A percentile compares a stretch with the other conserved stretches of the same genome.
Evolutionary conservation across 2,113 vertebrate species (phyloP).

Genomic region (Polypterus senegalus): DNA sequence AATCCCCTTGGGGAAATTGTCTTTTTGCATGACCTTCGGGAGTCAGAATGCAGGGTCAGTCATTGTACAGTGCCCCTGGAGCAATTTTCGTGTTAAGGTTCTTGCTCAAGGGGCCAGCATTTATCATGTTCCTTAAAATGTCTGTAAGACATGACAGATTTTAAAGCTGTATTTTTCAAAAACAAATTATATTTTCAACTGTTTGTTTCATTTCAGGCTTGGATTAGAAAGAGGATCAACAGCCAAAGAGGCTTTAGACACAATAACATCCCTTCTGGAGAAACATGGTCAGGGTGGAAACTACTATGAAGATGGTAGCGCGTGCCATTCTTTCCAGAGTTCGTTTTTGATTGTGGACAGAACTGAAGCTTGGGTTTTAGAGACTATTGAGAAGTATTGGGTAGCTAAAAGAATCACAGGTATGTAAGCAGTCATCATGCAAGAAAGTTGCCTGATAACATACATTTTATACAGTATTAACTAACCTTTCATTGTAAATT

Average conservation of each 20-base stretch:
- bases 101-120: too few relatives aligned
- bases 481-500: background rate
- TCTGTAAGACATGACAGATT: too few relatives aligned
- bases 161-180: too few relatives aligned
- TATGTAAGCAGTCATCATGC: slow-evolving; percentile 23
- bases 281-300: slow-evolving; percentile 63
- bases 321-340: slow-evolving; percentile 52
- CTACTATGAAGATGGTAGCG: slow-evolving; percentile 50
- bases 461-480: too few relatives aligned
- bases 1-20: too few relatives aligned
- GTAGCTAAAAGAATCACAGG: slow-evolving; percentile 60
- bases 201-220: slow-evolving; percentile 35
- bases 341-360: slow-evolving; percentile 55
- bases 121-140: too few relatives aligned
- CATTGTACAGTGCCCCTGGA: too few relatives aligned
- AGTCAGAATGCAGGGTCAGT: too few relatives aligned
- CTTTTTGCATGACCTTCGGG: too few relatives aligned
- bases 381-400: slow-evolving; percentile 62
- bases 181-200: too few relatives aligned
- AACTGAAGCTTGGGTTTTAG: slow-evolving; percentile 57
- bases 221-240: slow-evolving; percentile 57
- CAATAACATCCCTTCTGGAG: slow-evolving; percentile 52
- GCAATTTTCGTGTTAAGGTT: too few relatives aligned
- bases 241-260: slow-evolving; percentile 54
- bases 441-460: too few relatives aligned